Evolutionary conservation across 2,113 vertebrate species (phyloP).

Genomic region (Equus quagga): DNA sequence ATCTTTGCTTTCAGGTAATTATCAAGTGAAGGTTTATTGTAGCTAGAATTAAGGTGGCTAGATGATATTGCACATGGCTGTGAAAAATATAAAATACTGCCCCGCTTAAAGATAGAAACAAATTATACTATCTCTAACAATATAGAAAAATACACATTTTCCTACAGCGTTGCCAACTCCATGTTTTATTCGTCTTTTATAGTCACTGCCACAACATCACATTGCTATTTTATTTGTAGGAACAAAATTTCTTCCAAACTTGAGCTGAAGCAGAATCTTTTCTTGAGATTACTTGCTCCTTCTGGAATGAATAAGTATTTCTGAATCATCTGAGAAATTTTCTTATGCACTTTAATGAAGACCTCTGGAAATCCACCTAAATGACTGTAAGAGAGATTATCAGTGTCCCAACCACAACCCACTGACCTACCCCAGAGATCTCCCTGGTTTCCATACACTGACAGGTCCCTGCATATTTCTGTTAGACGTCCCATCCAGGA

Average conservation of each 20-base stretch:
- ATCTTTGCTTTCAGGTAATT: neutral
- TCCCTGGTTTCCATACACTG: neutral
- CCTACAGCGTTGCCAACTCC: neutral
- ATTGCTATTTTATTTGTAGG: neutral
- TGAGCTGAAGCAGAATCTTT: neutral
- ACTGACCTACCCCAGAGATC: neutral
- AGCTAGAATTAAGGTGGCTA: neutral
- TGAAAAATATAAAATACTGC: neutral
- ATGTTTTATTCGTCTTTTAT: neutral
- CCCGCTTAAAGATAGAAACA: neutral
- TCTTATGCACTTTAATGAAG: neutral
- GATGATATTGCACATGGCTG: neutral
- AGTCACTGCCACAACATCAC: neutral
- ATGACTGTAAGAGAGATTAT: neutral
- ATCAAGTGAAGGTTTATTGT: neutral
- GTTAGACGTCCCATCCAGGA: neutral
- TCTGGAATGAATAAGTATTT: neutral
- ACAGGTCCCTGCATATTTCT: neutral
- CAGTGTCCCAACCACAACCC: neutral
- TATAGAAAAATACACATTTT: neutral
- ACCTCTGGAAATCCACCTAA: neutral
- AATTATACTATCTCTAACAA: neutral
- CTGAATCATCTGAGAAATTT: neutral
- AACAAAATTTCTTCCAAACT: neutral
- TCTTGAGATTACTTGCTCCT: neutral